These are phyloP conservation scores for Carassius carassius DNA, from an alignment of 2,113 vertebrate species.

Conservation along the genomic window DNA sequence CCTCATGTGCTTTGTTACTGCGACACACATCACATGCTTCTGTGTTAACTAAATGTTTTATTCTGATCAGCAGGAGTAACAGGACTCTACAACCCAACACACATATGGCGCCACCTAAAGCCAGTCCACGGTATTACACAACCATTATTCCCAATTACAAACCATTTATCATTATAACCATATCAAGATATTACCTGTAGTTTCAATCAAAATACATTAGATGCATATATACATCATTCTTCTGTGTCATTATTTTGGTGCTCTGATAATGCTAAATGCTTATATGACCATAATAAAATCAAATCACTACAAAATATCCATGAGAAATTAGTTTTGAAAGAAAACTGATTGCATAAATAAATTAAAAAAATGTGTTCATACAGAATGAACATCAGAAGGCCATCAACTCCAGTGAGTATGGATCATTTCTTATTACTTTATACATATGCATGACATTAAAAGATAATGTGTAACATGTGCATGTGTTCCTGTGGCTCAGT, in stretches of 20 bases:
- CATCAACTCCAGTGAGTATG: constrained; percentile 11
- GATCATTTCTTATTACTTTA: neutral
- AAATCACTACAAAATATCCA: neutral
- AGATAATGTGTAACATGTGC: too few relatives aligned
- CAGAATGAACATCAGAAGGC: neutral
- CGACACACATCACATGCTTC: neutral
- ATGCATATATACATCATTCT: neutral
- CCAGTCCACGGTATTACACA: constrained; percentile 69
- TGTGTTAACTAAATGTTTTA: neutral
- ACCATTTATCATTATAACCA: neutral
- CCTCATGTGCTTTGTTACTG: neutral
- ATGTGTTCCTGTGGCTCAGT: too few relatives aligned
- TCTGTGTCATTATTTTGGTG: neutral
- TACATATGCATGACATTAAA: too few relatives aligned
- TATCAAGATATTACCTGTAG: neutral
- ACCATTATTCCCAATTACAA: neutral
- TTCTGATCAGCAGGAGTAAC: constrained; percentile 45
- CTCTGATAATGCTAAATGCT: neutral
- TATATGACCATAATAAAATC: too few relatives aligned
- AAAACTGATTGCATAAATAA: neutral
- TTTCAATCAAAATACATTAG: neutral
- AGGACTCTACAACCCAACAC: constrained; percentile 20
- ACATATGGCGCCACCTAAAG: constrained; percentile 63
- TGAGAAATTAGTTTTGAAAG: neutral
- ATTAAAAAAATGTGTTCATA: too few relatives aligned